Base-by-base conservation (phyloP, 1,140 invertebrate genomes). In the Procambarus virginalis region DNA sequence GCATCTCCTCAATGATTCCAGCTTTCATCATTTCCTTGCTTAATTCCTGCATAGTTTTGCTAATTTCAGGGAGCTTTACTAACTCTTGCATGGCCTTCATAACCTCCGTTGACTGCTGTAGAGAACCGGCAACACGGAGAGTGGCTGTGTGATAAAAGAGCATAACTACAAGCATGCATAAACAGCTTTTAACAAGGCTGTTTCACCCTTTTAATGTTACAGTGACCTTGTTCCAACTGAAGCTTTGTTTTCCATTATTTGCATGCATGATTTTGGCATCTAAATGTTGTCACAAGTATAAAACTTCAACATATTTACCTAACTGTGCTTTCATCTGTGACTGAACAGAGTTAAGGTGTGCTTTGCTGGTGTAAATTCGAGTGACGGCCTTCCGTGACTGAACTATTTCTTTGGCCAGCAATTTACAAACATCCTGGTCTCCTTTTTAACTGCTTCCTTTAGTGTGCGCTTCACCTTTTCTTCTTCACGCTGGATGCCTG, bases 1-100 rank as follows among this genome's bases (percentile, higher is more conserved):
- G 94, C 99, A 99, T 99, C 95, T 99, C 98, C 93, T 99, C 99
- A 89, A 99, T 98, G 76, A 99, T 99, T n/a, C 99, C 98, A 8
- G 98, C 98, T 58, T 91, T 91, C 92, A 92, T 92, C 93, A 93
- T 93, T 80, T 93, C 92, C 45, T 84, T 99, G 0, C 98, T 99
- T 94, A 99, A 95, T 92, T 99, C 99, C 93, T 98, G 96, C 99
- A 99, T 99, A 0, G 98, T 99, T 22, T 96, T 96, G 2, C 98
- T 97, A 34, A 99, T 96, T 94, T 99, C 98, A 0, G 98, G 98
- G 6, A 99, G 95, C 92, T 96, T 96, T 0, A 99, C 94, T 10
- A 99, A 94, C 58, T 96, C 95, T 93, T 99, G 98, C 98, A 99
- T 99, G 1, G 97, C 97, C 94, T 98, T 97, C 99, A 99, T 99